Conservation (phyloP, 2,797 vertebrate genomes). For the Urocyon cinereoargenteus region DNA sequence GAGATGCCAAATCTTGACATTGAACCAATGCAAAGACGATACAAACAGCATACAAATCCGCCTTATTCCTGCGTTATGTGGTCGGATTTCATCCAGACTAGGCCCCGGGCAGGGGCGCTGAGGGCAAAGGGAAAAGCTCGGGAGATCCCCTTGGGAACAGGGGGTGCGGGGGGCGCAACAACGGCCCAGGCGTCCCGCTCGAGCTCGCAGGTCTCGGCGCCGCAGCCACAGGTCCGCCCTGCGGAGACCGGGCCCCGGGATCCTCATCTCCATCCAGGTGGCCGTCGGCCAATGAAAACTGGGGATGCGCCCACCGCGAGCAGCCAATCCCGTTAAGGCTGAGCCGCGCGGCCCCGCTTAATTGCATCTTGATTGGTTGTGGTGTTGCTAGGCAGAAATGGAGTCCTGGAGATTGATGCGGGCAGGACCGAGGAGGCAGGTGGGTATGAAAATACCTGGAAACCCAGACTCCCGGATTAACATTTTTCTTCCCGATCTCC, state of each 20-base stretch:
- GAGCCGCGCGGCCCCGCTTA: constrained; percentile 41
- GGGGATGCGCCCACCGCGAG: not conserved
- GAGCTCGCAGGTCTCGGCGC: not conserved
- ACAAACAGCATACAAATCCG: not conserved
- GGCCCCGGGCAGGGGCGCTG: not conserved
- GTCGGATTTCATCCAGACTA: constrained; percentile 41
- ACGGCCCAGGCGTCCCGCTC: not conserved
- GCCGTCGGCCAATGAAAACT: constrained; percentile 81
- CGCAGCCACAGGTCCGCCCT: constrained; percentile 65
- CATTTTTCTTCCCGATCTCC: not conserved
- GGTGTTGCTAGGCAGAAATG: constrained; percentile 82
- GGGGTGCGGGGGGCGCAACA: not conserved
- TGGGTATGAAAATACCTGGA: constrained; percentile 68
- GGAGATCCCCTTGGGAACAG: not conserved
- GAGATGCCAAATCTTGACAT: constrained; percentile 30
- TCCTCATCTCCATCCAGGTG: constrained; percentile 80
- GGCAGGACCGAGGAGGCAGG: constrained; percentile 14
- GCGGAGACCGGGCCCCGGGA: not conserved
- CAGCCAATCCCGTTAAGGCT: constrained; percentile 78
- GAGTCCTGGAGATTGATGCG: not conserved
- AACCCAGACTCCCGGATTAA: constrained; percentile 36
- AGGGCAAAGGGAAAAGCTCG: not conserved
- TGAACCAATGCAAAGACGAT: constrained; percentile 15
- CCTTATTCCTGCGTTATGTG: constrained; percentile 61
- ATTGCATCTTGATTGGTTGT: constrained; percentile 80